phyloP scores from a whole-genome alignment of 2,797 vertebrate genomes.

The Oryzias dopingdopingensis region DNA sequence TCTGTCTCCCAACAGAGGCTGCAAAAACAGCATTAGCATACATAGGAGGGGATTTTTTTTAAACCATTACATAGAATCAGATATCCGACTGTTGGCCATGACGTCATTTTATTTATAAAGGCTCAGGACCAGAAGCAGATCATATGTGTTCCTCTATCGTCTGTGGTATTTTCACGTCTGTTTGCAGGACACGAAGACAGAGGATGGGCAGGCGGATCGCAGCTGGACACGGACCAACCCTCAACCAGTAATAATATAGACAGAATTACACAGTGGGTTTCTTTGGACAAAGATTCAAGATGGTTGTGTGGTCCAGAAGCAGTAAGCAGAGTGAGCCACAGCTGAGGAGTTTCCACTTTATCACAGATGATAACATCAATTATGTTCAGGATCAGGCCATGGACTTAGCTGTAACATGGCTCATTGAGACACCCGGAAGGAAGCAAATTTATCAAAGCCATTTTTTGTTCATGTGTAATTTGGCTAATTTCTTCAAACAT shows the following conservation, averaged over 20 bases:
- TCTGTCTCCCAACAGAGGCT: conserved; percentile 53
- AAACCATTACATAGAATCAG: conserved; percentile 65
- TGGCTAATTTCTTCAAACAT: conserved; percentile 64
- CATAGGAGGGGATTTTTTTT: conserved; percentile 57
- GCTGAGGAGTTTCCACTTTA: not conserved
- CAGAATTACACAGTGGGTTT: conserved; percentile 40
- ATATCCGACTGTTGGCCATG: conserved; percentile 62
- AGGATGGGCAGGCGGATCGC: conserved; percentile 33
- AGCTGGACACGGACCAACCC: conserved; percentile 33
- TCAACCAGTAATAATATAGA: conserved; percentile 31
- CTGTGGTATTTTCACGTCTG: conserved; percentile 56
- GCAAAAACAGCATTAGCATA: conserved; percentile 65
- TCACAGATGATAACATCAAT: conserved; percentile 64
- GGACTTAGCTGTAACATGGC: conserved; percentile 60
- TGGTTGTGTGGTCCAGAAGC: conserved; percentile 8
- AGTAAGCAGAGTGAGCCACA: conserved; percentile 9
- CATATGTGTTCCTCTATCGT: conserved; percentile 44
- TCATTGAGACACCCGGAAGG: conserved; percentile 71
- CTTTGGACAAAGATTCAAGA: conserved; percentile 45
- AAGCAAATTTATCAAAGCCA: conserved; percentile 69
- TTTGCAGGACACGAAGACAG: conserved; percentile 40
- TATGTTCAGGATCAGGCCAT: conserved; percentile 42
- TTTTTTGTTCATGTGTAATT: conserved; percentile 77
- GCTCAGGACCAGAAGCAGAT: conserved; percentile 49
- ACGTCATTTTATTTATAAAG: conserved; percentile 72